Percentiles rank a stretch among this genome's conserved stretches.
phyloP scores from a whole-genome alignment of 2,797 vertebrate genomes.

The Danio kyathit region DNA sequence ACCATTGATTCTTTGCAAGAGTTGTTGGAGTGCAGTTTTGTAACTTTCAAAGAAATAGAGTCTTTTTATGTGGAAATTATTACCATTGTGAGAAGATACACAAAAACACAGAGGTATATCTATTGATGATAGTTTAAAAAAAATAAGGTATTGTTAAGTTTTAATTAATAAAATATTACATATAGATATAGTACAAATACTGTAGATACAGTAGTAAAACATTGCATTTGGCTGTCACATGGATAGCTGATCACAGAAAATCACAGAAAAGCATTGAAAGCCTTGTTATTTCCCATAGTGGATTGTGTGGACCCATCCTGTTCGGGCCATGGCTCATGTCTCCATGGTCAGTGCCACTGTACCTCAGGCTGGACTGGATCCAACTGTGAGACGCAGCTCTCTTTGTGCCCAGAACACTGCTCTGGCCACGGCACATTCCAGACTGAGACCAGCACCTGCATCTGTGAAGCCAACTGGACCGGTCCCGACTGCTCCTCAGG shows the following conservation, averaged over 20 bases:
- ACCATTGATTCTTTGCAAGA: background rate
- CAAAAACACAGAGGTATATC: background rate
- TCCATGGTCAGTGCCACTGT: slow-evolving; percentile 96
- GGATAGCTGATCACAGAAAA: background rate
- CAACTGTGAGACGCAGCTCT: slow-evolving; percentile 92
- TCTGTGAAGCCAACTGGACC: slow-evolving; percentile 93
- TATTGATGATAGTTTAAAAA: background rate
- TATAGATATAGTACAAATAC: background rate
- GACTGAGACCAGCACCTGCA: slow-evolving; percentile 89
- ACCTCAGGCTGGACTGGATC: slow-evolving; percentile 93
- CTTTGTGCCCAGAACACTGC: slow-evolving; percentile 95
- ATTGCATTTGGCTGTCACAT: background rate
- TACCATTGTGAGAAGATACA: background rate
- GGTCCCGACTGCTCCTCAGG: slow-evolving; percentile 95
- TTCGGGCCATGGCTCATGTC: slow-evolving; percentile 91
- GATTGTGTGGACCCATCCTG: slow-evolving; percentile 94
- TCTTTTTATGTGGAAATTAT: background rate
- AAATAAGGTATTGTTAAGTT: background rate
- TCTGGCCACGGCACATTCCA: slow-evolving; percentile 93
- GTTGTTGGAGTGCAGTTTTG: background rate
- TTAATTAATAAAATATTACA: background rate
- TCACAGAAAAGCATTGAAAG: background rate
- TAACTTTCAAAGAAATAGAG: slow-evolving; percentile 3
- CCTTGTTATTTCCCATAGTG: slow-evolving; percentile 69
- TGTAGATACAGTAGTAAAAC: background rate